phyloP scores from a whole-genome alignment of 2,888 invertebrate genomes.

The Calameuta filiformis region DNA sequence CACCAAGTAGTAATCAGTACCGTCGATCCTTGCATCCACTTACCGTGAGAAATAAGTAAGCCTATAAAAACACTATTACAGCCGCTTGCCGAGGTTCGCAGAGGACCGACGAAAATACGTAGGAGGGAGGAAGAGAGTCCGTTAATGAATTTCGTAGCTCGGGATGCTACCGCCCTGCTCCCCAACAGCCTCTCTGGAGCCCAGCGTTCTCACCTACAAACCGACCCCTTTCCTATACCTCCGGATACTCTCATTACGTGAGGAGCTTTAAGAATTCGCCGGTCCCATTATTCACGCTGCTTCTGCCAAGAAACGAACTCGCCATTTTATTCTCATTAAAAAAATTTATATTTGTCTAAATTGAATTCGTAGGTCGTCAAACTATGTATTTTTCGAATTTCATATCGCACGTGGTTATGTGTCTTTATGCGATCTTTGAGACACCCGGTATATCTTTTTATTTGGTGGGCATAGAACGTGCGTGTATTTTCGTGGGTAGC shows the following conservation, averaged over 20 bases:
- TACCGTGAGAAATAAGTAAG: constrained; percentile 36
- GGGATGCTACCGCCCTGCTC: constrained; percentile 40
- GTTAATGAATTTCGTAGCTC: constrained; percentile 53
- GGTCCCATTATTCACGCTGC: constrained; percentile 48
- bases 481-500: neutral
- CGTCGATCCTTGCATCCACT: constrained; percentile 37
- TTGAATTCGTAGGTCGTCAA: neutral
- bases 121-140: constrained; percentile 24
- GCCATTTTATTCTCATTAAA: neutral
- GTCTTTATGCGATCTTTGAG: constrained; percentile 18
- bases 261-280: constrained; percentile 54
- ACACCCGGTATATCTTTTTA: neutral
- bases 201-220: constrained; percentile 8
- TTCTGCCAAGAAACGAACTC: constrained; percentile 17
- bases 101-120: constrained; percentile 9
- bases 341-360: neutral
- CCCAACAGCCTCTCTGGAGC: constrained; percentile 32
- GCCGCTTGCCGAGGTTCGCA: constrained; percentile 39
- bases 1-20: constrained; percentile 36
- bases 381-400: neutral
- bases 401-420: neutral
- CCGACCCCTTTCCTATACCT: constrained; percentile 11
- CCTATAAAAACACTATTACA: constrained; percentile 50
- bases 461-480: neutral
- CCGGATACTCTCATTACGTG: constrained; percentile 48